Base-by-base conservation (phyloP, 2,888 invertebrate species). In the Acronicta leporina region DNA sequence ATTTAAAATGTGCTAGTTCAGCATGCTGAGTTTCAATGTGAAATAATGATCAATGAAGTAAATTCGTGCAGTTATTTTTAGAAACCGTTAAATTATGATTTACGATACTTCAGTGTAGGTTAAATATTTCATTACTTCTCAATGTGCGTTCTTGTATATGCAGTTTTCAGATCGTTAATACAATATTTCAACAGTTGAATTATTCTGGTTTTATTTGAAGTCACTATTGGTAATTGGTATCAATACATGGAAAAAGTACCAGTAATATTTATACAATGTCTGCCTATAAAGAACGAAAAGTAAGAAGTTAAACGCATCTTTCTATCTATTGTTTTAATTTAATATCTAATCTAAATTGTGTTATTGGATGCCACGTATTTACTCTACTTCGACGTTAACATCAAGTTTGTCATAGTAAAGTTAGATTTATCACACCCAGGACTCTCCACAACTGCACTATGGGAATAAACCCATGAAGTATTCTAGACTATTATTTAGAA, bases 1-100 rank as follows among this genome's bases (percentile, higher is more conserved):
- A 20, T 14, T 9, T 40, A 8, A 38, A 47, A 49, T 33, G 35
- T 48, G 15, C 40, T n/a, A 42, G 30, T 44, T 35, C 44, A 33
- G 11, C 35, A 43, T 15, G 47, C 27, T 41, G 27, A 46, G 30
- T 52, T 33, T 45, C 49, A 63, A 16, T 45, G 27, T 53, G 40
- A 49, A 57, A 64, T 49, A 53, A 41, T 40, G 43, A 46, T 48
- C 47, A 63, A 48, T 55, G 48, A 60, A 69, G 54, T 60, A 49
- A 52, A 55, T 52, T 56, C 68, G 68, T 56, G 68, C 55, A 61
- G 47, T 41, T 52, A 72, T 67, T 72, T 73, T 55, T 56, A 67
- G 68, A 67, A 67, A 67, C 55, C 55, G 73, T 56, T 49, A 66
- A 52, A 60, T 59, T 60, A 52, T 56, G 43, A 60, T 60, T 68